A percentile compares a stretch with the other conserved stretches of the same genome.
Conservation (phyloP, 1,140 invertebrate genomes). For the Nixonia krombeini region DNA sequence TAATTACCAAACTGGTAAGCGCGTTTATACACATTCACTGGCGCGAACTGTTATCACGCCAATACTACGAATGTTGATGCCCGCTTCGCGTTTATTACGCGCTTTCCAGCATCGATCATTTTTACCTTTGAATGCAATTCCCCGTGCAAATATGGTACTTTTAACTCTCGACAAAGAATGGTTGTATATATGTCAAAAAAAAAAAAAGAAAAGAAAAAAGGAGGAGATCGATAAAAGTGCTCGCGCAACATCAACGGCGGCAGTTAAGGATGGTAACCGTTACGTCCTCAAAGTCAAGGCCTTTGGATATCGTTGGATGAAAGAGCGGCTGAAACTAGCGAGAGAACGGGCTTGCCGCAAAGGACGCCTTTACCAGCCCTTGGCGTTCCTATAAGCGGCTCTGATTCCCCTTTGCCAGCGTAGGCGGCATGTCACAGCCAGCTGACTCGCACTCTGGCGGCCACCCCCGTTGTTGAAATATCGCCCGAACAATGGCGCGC, state of each 20-base stretch:
- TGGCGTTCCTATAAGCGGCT: conserved; percentile 63
- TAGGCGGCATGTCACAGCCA: conserved; percentile 70
- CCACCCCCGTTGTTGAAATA: conserved; percentile 67
- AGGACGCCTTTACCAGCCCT: conserved; percentile 59
- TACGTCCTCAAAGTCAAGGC: conserved; percentile 52
- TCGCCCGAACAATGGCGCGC: conserved; percentile 68
- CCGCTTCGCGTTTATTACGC: conserved; percentile 8
- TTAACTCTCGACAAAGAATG: no score
- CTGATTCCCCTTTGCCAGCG: conserved; percentile 66
- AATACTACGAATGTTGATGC: conserved; percentile 8
- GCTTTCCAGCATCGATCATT: background rate
- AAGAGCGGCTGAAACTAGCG: conserved; percentile 50
- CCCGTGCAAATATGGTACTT: background rate
- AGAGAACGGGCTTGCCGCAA: conserved; percentile 39
- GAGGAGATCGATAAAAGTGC: conserved; percentile 26
- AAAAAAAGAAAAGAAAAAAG: no score
- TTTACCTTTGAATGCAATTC: no score
- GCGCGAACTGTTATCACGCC: conserved; percentile 23
- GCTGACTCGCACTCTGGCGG: conserved; percentile 64
- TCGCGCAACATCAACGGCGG: background rate
- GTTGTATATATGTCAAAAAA: no score
- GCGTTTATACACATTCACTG: conserved; percentile 30
- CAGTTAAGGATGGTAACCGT: conserved; percentile 15
- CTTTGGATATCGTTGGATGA: conserved; percentile 56
- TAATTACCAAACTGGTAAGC: conserved; percentile 64